These are phyloP conservation scores for Ifrita kowaldi DNA, from an alignment of 2,113 vertebrate genomes.

Conservation along the genomic window DNA sequence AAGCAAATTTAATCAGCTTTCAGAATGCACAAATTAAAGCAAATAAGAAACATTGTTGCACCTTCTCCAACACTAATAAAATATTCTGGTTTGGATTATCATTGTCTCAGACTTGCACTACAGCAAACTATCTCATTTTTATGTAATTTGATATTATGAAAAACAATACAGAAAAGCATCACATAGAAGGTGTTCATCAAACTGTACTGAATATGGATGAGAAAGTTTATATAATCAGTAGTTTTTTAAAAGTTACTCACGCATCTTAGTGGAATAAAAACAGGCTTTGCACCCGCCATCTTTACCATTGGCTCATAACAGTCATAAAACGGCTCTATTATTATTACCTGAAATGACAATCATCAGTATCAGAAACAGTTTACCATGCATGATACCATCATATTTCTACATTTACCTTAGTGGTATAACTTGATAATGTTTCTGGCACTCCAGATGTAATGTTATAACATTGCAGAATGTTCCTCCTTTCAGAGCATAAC, in stretches of 20 bases:
- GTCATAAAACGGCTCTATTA: slow-evolving; percentile 94
- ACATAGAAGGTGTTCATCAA: neutral
- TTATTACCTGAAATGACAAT: slow-evolving; percentile 84
- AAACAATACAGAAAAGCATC: neutral
- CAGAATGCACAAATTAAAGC: neutral
- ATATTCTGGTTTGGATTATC: neutral
- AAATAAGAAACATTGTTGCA: neutral
- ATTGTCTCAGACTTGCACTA: neutral
- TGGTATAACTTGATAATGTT: neutral
- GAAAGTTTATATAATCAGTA: neutral
- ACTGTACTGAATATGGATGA: neutral
- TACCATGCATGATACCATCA: neutral
- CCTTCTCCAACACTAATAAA: neutral
- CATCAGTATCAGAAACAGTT: neutral
- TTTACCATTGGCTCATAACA: slow-evolving; percentile 92
- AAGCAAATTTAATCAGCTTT: neutral
- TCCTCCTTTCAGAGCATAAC: neutral
- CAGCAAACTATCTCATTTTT: neutral
- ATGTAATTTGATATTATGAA: neutral
- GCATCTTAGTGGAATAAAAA: slow-evolving; percentile 83
- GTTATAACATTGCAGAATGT: neutral
- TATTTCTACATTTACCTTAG: neutral
- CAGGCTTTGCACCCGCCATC: slow-evolving; percentile 90
- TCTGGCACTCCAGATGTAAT: neutral
- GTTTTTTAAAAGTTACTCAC: slow-evolving; percentile 75